Conservation (phyloP, 2,797 vertebrate species). For the Oryzias sinensis region DNA sequence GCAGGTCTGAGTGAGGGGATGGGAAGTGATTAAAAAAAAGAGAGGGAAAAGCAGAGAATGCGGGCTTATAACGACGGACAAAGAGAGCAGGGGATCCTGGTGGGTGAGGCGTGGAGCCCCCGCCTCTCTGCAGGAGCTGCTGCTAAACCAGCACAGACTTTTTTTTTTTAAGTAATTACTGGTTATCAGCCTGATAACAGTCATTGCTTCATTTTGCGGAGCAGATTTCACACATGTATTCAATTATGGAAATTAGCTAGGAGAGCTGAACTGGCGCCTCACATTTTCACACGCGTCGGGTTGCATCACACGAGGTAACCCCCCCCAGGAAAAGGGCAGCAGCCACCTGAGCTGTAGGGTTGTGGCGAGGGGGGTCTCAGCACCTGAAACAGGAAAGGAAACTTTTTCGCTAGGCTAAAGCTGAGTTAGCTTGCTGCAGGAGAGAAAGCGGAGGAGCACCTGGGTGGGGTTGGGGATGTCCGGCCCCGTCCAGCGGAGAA, state of each 20-base stretch:
- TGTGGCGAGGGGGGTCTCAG: slow-evolving; percentile 15
- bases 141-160: slow-evolving; percentile 67
- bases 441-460: too few species aligned
- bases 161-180: slow-evolving; percentile 76
- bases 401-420: too few species aligned
- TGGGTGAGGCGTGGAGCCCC: slow-evolving; percentile 61
- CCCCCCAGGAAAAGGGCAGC: neutral
- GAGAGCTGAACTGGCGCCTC: slow-evolving; percentile 35
- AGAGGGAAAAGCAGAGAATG: slow-evolving; percentile 34
- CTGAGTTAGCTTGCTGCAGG: too few species aligned
- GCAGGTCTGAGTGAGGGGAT: slow-evolving; percentile 24
- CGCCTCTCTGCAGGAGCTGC: slow-evolving; percentile 65
- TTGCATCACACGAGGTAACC: slow-evolving; percentile 27
- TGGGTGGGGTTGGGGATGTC: too few species aligned
- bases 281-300: slow-evolving; percentile 41
- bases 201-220: slow-evolving; percentile 70
- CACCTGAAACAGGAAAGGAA: too few species aligned
- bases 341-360: slow-evolving; percentile 1
- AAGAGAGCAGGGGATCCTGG: slow-evolving; percentile 45
- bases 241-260: slow-evolving; percentile 71
- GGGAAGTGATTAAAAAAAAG: slow-evolving; percentile 37
- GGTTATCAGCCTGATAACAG: slow-evolving; percentile 80
- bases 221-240: slow-evolving; percentile 70
- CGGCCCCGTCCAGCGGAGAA: too few species aligned
- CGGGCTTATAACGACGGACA: slow-evolving; percentile 42